Conservation (phyloP, 2,888 invertebrate genomes). For the Acheta domesticus region DNA sequence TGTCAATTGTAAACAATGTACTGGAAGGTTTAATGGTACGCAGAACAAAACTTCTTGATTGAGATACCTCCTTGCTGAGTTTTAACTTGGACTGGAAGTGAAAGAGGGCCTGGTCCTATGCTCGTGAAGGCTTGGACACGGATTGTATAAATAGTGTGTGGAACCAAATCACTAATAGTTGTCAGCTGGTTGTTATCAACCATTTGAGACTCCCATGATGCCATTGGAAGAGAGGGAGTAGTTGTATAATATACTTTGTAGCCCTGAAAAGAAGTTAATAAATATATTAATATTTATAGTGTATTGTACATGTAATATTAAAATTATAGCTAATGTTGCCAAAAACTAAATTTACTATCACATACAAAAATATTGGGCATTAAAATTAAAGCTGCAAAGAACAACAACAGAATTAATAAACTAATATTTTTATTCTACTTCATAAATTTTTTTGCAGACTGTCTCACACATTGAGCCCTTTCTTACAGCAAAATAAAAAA, state of each 20-base stretch:
- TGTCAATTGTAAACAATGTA: too few species aligned
- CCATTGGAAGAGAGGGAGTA: conserved; percentile 78
- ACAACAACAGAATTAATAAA: too few species aligned
- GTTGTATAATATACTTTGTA: conserved; percentile 97
- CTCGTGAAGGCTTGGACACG: conserved; percentile 90
- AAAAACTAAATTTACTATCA: too few species aligned
- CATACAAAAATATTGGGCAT: too few species aligned
- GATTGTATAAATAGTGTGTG: conserved; percentile 91
- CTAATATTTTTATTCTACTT: too few species aligned
- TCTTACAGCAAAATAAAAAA: too few species aligned
- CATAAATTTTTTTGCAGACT: too few species aligned
- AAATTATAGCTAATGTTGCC: too few species aligned
- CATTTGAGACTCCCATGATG: conserved; percentile 89
- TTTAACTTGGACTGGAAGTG: conserved; percentile 95
- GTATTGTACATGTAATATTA: not conserved
- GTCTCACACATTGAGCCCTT: too few species aligned
- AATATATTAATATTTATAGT: too few species aligned
- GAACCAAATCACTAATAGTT: conserved; percentile 86
- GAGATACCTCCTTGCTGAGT: conserved; percentile 81
- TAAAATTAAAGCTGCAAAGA: too few species aligned
- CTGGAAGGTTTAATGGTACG: too few species aligned
- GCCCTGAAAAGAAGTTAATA: conserved; percentile 60
- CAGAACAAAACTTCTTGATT: not conserved
- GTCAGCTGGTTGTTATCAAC: conserved; percentile 91
- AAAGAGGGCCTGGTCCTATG: conserved; percentile 92